Percentiles rank a stretch among this genome's conserved stretches.
phyloP scores from a whole-genome alignment of 2,113 vertebrate genomes.

The Hystrix brachyura region DNA sequence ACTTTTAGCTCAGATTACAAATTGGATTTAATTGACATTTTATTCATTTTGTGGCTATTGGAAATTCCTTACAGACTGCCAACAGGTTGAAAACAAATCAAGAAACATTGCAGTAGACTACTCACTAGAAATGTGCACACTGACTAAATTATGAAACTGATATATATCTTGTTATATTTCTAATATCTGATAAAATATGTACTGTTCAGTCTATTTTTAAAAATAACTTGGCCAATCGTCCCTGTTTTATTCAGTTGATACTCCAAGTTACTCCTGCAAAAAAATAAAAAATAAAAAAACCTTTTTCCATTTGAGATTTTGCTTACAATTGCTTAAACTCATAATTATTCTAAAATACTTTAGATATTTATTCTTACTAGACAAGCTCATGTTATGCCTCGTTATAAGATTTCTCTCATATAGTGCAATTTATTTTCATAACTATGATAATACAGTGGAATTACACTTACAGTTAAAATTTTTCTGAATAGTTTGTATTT shows the following conservation, averaged over 20 bases:
- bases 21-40: constrained; percentile 17
- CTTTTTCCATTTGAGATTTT: not conserved
- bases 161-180: not conserved
- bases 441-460: not conserved
- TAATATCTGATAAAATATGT: constrained; percentile 2
- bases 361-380: not conserved
- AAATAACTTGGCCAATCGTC: not conserved
- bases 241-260: constrained; percentile 5
- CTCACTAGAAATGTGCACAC: not conserved
- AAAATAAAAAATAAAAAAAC: not conserved
- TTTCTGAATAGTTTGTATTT: not conserved
- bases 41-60: not conserved
- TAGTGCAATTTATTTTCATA: not conserved
- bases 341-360: not conserved
- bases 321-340: not conserved
- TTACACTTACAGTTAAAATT: not conserved
- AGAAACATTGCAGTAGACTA: not conserved
- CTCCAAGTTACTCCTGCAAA: not conserved
- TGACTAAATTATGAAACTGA: constrained; percentile 2
- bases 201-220: not conserved
- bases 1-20: not conserved
- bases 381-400: not conserved
- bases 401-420: not conserved
- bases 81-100: not conserved
- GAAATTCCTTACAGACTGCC: not conserved